Evolutionary conservation across 1,140 invertebrate species (phyloP), one percentile per base, ranked within the genome.

Genomic region (Galendromus occidentalis): DNA sequence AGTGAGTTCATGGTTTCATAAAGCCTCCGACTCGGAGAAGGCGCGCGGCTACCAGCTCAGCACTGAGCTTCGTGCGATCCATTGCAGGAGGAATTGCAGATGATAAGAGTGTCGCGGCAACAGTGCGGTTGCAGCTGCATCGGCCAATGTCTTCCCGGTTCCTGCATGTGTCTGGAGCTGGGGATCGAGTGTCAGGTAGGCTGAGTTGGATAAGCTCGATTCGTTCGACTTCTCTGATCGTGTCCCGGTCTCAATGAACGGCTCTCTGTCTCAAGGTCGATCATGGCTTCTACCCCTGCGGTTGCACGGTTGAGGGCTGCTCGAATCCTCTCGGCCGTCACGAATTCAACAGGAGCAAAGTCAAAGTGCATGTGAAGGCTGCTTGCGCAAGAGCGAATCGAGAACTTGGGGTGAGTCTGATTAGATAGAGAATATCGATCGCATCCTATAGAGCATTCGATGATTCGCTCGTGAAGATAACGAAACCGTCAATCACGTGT

Each of bases 301-400:
- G 91, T 22, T 98, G 94, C 76, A 86, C 87, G 0, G 83, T 87
- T 68, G 91, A 96, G 71, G 88, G 89, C 55, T 98, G 94, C 76
- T 86, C 83, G 39, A 98, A 98, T 76, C 84, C 83, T 2, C 84
- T 84, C 64, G 94, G 94, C 7, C 80, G 94, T 65, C 88, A 96
- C 67, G 93, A 97, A 75, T 97, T 97, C 71, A 95, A 97, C 76
- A 91, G 91, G 0, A 83, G 91, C 30, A 82, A 92, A 65, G 93
- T 98, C 1, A 82, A 91, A 64, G 95, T 90, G n/a, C 93, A 98
- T 76, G 97, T 94, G 71, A 91, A 95, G 69, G 91, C 96, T 72
- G 97, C 93, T 17, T 33, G 51, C 25, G 25, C 33, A 6, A 25
- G 51, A 25, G 51, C 51, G 6, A 59, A 59, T 22, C 51, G 51